phyloP scores from a whole-genome alignment of 2,113 vertebrate genomes.

The Vicugna pacos region DNA sequence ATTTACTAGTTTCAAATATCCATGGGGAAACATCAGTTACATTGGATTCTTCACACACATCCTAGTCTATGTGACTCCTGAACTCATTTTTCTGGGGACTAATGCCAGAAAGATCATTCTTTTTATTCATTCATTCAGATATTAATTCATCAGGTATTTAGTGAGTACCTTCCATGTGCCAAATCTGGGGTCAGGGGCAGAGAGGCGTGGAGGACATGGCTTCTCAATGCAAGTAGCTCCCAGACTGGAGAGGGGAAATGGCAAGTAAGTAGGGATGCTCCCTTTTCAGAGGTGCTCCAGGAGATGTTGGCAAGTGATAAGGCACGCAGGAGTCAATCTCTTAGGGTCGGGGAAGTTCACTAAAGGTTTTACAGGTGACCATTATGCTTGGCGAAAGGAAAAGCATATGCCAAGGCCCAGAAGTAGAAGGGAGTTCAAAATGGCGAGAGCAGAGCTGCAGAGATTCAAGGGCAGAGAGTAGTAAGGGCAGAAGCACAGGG shows the following conservation, averaged over 20 bases:
- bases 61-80: background rate
- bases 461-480: background rate
- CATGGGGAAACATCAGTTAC: background rate
- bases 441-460: background rate
- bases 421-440: background rate
- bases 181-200: background rate
- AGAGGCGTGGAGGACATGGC: background rate
- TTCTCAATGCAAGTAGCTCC: background rate
- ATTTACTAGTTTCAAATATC: constrained; percentile 40
- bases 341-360: background rate
- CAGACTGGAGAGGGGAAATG: background rate
- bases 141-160: constrained; percentile 19
- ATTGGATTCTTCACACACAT: background rate
- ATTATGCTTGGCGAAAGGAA: background rate
- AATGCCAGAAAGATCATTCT: background rate
- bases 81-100: background rate
- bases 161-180: background rate
- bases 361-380: background rate
- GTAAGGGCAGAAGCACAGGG: background rate
- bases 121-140: constrained; percentile 46
- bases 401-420: background rate
- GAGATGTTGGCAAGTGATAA: background rate
- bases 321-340: background rate
- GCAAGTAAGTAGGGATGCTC: background rate
- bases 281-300: background rate